Evolutionary conservation across 1,140 invertebrate species (phyloP).

Genomic region (Ganaspis sp.): DNA sequence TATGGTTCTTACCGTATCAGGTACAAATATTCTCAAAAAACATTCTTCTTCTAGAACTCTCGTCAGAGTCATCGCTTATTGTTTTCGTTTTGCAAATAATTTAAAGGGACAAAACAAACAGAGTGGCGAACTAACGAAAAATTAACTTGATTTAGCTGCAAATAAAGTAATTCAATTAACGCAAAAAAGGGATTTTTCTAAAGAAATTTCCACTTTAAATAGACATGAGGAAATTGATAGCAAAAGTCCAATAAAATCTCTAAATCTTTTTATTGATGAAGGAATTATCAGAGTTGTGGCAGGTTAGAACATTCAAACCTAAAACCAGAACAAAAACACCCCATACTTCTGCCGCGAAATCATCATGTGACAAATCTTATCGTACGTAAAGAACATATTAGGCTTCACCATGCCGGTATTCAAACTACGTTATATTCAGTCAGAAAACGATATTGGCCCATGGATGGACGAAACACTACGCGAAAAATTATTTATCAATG

Average conservation of each 20-base stretch:
- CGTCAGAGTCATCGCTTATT: not conserved
- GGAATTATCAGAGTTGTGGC: not conserved
- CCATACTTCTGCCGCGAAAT: not conserved
- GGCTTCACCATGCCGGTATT: not conserved
- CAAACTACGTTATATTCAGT: not conserved
- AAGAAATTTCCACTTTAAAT: not conserved
- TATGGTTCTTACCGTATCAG: not conserved
- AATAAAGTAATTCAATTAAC: not conserved
- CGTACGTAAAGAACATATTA: not conserved
- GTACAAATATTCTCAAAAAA: slow-evolving; percentile 27
- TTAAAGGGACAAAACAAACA: not conserved
- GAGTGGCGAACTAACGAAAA: not conserved
- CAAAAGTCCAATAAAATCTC: not conserved
- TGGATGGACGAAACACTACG: not conserved
- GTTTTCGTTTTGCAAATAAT: not conserved
- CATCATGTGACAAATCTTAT: not conserved
- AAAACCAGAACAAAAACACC: not conserved
- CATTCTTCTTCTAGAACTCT: not conserved
- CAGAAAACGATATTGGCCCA: slow-evolving; percentile 10
- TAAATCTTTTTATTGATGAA: too few species aligned
- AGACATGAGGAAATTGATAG: not conserved
- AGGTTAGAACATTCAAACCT: not conserved
- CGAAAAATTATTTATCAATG: not conserved
- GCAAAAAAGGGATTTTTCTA: not conserved
- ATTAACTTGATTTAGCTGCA: not conserved